Percentiles rank a stretch among this genome's conserved stretches.
phyloP scores from a whole-genome alignment of 2,797 vertebrate genomes.

The Cichlasoma orientale region DNA sequence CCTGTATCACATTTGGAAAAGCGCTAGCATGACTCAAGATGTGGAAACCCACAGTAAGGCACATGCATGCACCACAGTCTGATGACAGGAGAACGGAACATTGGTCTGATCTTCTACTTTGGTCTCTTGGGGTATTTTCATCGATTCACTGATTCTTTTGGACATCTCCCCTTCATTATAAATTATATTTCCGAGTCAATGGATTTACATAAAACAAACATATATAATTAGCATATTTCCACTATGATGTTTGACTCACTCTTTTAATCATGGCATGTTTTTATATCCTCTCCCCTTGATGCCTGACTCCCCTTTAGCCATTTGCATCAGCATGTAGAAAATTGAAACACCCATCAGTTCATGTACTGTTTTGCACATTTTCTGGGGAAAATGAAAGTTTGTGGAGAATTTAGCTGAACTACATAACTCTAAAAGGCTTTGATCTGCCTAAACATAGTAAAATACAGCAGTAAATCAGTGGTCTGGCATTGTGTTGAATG shows the following conservation, averaged over 20 bases:
- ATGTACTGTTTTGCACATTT: too few species aligned
- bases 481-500: too few species aligned
- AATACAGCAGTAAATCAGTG: too few species aligned
- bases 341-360: not conserved
- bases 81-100: not conserved
- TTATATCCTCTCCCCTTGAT: not conserved
- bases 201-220: not conserved
- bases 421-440: too few species aligned
- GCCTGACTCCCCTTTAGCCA: not conserved
- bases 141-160: not conserved
- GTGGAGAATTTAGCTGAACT: too few species aligned
- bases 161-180: not conserved
- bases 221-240: not conserved
- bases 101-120: not conserved
- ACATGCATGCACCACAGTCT: not conserved
- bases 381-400: too few species aligned
- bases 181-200: not conserved
- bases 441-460: too few species aligned
- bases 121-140: not conserved
- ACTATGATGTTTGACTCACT: not conserved
- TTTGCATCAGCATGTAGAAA: not conserved
- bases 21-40: constrained; percentile 1
- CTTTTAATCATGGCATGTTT: not conserved
- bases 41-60: not conserved
- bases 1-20: constrained; percentile 10